A percentile compares a stretch with the other conserved stretches of the same genome.
These are phyloP conservation scores for Ctenomys sociabilis DNA, from an alignment of 2,113 vertebrate species.

Conservation along the genomic window DNA sequence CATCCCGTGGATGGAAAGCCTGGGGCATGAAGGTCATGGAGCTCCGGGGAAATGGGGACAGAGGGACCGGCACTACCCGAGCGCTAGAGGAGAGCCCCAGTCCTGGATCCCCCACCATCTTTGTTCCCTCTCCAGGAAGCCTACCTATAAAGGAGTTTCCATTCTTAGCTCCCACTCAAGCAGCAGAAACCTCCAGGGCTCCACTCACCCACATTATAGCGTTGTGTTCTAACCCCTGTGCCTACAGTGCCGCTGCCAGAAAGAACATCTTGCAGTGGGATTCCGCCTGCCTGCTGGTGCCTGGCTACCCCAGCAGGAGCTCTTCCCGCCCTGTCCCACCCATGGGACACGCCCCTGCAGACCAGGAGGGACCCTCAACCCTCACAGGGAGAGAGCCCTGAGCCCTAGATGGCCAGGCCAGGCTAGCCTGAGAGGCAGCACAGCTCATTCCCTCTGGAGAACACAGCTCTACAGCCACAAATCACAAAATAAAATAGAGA, in stretches of 20 bases:
- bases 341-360: background rate
- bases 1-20: background rate
- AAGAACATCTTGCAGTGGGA: background rate
- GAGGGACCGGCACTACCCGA: no score
- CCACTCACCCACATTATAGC: background rate
- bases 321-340: background rate
- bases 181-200: background rate
- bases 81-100: background rate
- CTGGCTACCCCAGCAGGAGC: background rate
- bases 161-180: background rate
- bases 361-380: background rate
- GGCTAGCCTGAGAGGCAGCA: background rate
- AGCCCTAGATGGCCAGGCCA: background rate
- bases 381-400: background rate
- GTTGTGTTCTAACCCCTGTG: background rate
- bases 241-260: no score
- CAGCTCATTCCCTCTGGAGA: slow-evolving; percentile 35
- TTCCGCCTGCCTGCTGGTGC: background rate
- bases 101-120: background rate
- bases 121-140: background rate
- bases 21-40: background rate
- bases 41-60: background rate
- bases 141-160: background rate
- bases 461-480: slow-evolving; percentile 32
- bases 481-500: slow-evolving; percentile 71